These are phyloP conservation scores for Dryobota labecula DNA, from an alignment of 2,888 invertebrate species.

Conservation along the genomic window DNA sequence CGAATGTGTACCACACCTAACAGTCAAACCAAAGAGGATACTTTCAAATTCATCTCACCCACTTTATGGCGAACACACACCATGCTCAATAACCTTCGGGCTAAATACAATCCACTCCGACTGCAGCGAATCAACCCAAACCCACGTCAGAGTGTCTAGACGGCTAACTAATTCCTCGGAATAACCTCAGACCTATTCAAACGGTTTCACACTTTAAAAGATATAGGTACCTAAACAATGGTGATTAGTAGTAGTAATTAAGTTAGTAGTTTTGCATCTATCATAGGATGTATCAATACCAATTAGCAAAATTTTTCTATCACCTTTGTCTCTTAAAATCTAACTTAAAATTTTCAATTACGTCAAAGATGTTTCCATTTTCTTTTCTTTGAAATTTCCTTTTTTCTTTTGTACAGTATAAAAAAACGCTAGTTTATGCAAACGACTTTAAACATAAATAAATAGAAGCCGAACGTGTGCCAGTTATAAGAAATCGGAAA, in stretches of 20 bases:
- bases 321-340: not conserved
- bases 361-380: not conserved
- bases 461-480: not conserved
- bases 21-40: not conserved
- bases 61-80: slow-evolving; percentile 16
- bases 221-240: not conserved
- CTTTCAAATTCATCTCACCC: not conserved
- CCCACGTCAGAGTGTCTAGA: slow-evolving; percentile 61
- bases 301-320: not conserved
- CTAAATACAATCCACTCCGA: slow-evolving; percentile 30
- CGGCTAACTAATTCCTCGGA: slow-evolving; percentile 33
- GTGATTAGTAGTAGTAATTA: not conserved
- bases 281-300: not conserved
- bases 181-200: slow-evolving; percentile 32
- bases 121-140: slow-evolving; percentile 28
- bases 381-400: not conserved
- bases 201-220: not conserved
- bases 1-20: not conserved
- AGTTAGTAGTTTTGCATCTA: not conserved
- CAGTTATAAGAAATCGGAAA: not conserved
- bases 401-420: not conserved
- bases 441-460: not conserved
- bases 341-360: not conserved
- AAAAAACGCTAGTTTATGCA: not conserved
- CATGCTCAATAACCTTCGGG: slow-evolving; percentile 25